phyloP scores from a whole-genome alignment of 2,797 vertebrate genomes.

The Emydoidea blandingii region DNA sequence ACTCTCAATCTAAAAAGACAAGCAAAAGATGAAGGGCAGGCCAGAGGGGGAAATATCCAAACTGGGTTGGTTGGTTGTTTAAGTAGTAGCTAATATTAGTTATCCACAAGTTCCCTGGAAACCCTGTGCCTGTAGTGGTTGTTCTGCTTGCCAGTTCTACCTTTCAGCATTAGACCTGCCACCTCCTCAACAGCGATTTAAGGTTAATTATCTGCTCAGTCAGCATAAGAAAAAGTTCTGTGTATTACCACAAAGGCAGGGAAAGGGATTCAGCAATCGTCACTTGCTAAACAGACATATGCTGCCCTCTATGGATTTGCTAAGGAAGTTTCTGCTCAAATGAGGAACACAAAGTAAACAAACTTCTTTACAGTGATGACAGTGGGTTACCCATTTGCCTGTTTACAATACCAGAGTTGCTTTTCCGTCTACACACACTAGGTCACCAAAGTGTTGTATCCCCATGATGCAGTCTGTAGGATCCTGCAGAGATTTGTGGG shows the following conservation, averaged over 20 bases:
- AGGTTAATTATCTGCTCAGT: not conserved
- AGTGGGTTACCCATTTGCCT: not conserved
- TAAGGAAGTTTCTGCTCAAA: not conserved
- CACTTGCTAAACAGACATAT: rapidly evolving
- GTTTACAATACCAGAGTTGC: not conserved
- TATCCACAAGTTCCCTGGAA: not conserved
- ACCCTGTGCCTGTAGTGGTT: not conserved
- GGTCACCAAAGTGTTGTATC: not conserved
- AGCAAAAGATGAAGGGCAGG: not conserved
- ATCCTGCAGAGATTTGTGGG: not conserved
- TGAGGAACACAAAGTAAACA: not conserved
- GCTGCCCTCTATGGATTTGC: slow-evolving; percentile 51
- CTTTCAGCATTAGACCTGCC: not conserved
- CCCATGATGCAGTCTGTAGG: not conserved
- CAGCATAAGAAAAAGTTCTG: not conserved
- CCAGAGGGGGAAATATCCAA: not conserved
- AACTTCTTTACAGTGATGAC: rapidly evolving
- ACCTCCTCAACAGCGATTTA: not conserved
- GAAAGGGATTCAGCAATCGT: not conserved
- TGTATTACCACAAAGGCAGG: not conserved
- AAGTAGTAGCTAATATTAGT: not conserved
- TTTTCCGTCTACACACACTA: not conserved
- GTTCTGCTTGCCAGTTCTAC: not conserved
- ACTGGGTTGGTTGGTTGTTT: not conserved
- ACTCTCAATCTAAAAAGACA: not conserved